Evolutionary conservation across 2,113 vertebrate genomes (phyloP).

Genomic region (Nycticryphes semicollaris): DNA sequence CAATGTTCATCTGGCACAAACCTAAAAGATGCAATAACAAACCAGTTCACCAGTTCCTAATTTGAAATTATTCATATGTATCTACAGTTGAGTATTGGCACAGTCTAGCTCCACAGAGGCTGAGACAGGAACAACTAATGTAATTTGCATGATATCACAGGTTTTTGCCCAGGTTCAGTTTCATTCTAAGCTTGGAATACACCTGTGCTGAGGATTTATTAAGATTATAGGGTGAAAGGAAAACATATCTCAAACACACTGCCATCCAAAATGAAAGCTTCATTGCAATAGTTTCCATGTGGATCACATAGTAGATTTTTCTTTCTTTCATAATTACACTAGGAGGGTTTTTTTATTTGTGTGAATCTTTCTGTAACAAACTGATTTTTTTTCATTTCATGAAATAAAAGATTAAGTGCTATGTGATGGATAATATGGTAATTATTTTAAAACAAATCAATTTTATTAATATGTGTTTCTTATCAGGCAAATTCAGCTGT

Average conservation of each 20-base stretch:
- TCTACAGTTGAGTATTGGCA: background rate
- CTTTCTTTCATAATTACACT: background rate
- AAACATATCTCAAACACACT: background rate
- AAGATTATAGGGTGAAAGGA: background rate
- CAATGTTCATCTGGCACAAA: background rate
- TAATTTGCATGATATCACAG: background rate
- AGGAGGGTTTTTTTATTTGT: background rate
- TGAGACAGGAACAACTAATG: background rate
- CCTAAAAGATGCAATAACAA: background rate
- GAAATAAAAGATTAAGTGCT: background rate
- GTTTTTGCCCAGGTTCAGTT: background rate
- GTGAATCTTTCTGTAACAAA: background rate
- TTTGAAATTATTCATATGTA: background rate
- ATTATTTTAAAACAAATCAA: background rate
- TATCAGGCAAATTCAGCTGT: background rate
- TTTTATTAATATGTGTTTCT: background rate
- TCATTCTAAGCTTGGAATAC: background rate
- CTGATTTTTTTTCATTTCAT: background rate
- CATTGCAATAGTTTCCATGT: background rate
- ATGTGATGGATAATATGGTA: background rate
- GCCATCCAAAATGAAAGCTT: background rate
- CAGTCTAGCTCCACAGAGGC: background rate
- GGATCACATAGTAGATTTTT: background rate
- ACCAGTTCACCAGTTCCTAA: background rate
- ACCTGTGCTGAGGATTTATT: background rate